Evolutionary conservation across 2,797 vertebrate species (phyloP), one percentile per base, ranked within the genome.

Genomic region (Triplophysa yarkandensis): DNA sequence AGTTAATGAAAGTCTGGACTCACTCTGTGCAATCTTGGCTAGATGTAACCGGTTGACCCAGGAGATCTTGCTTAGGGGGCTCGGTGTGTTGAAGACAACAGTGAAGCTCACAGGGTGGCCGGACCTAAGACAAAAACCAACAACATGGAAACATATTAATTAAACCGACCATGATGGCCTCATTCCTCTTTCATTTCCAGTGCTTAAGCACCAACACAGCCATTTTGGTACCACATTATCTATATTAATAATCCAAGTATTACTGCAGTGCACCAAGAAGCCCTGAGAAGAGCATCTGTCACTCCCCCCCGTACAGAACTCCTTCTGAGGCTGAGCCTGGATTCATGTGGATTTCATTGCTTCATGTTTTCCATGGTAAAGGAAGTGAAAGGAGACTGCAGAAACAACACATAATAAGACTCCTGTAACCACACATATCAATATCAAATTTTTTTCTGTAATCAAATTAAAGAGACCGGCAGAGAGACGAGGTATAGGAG

Each of bases 51-150:
- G 91, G 86, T 97, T 98, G 81, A 98, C 96, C 97, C 97, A 98
- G 79, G 93, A 96, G 86, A 98, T 96, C 89, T 98, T 98, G 86
- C 95, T 97, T 50, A 97, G 87, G 6, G 96, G 94, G 81, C 83
- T 98, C 16, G 95, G 95, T 0, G 96, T 98, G 90, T 97, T 96
- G 90, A 98, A 97, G 81, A 98, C 95, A 80, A 96, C 95, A 93
- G 96, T 97, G 88, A 98, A 94, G 2, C 94, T 97, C 85, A 97
- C 93, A 61, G 97, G 95, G 48, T 95, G 95, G 4, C 96, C 97
- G 0, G 96, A 97, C 87, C 96, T 98, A 66, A 5, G 17, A 54
- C 4, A 62, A 76, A 54, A 46, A 23, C 27, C 6, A 58, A 43
- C 39, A 17, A 71, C 43, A 39, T 17, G 4, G 8, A 21, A 8